Conservation (phyloP, 2,888 invertebrate species). For the Eurois occulta region DNA sequence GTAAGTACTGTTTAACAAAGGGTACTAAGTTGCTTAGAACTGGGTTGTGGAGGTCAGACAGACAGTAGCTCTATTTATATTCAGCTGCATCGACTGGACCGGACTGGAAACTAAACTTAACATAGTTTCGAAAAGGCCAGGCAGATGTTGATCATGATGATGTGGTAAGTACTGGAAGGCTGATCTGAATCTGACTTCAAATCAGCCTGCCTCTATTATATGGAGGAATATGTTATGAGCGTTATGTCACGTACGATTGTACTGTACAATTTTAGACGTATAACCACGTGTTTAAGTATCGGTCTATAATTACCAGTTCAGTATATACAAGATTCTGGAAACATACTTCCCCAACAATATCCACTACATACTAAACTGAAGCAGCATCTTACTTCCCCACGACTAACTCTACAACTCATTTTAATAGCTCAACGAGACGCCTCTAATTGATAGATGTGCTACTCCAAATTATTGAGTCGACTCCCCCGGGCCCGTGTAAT, state of each 20-base stretch:
- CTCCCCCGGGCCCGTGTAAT: conserved; percentile 66
- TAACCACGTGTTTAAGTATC: not conserved
- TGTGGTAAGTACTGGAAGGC: not conserved
- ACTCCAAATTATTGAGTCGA: conserved; percentile 72
- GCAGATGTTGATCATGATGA: not conserved
- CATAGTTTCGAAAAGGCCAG: not conserved
- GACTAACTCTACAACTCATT: conserved; percentile 63
- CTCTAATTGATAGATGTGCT: conserved; percentile 70
- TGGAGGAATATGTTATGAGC: not conserved
- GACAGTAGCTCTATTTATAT: not conserved
- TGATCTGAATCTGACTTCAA: not conserved
- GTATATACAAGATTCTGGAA: not conserved
- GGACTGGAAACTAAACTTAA: not conserved
- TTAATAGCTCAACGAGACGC: conserved; percentile 64
- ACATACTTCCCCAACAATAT: conserved; percentile 24
- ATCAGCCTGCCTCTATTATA: not conserved
- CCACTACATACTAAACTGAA: not conserved
- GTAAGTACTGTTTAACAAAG: not conserved
- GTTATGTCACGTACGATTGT: no score
- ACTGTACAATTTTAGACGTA: not conserved
- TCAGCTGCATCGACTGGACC: not conserved
- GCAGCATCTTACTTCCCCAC: conserved; percentile 55
- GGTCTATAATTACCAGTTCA: not conserved
- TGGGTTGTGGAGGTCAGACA: not conserved
- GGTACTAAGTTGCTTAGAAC: not conserved